These are phyloP conservation scores for Cerastis rubricosa DNA, from an alignment of 2,888 invertebrate genomes.

Conservation along the genomic window DNA sequence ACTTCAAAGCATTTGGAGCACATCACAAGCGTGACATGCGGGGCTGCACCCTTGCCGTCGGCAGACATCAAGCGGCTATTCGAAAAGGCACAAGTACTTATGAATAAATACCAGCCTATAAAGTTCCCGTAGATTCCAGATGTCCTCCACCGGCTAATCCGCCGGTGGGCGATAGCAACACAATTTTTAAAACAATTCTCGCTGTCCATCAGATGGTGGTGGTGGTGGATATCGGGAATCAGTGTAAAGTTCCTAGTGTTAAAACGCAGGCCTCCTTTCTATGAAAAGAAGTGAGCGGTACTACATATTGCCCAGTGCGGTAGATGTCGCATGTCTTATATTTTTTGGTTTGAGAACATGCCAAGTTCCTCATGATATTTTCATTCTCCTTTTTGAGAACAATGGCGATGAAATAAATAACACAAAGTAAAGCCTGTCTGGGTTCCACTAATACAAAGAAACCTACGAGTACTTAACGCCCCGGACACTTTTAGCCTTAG, in stretches of 20 bases:
- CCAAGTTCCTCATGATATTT: background rate
- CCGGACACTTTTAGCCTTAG: background rate
- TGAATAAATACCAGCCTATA: too few species aligned
- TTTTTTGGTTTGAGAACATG: background rate
- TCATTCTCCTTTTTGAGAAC: background rate
- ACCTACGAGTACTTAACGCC: background rate
- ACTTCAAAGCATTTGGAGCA: conserved; percentile 90
- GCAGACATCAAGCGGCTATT: conserved; percentile 90
- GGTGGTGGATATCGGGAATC: too few species aligned
- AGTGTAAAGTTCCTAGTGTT: background rate
- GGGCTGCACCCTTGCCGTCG: conserved; percentile 93
- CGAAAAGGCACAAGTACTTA: conserved; percentile 81
- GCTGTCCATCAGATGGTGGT: too few species aligned
- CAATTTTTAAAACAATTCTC: too few species aligned
- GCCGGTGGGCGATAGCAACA: too few species aligned
- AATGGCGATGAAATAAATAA: background rate
- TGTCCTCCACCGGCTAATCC: too few species aligned
- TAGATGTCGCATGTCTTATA: background rate
- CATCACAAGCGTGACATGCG: conserved; percentile 88
- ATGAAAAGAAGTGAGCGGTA: background rate
- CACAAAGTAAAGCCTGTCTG: background rate
- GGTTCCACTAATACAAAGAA: background rate
- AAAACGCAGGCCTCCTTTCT: background rate
- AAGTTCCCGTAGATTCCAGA: too few species aligned
- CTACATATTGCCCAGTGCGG: background rate